Percentiles rank a stretch among this genome's conserved stretches.
phyloP scores from a whole-genome alignment of 2,888 invertebrate genomes.

The Drosophila austrosaltans region DNA sequence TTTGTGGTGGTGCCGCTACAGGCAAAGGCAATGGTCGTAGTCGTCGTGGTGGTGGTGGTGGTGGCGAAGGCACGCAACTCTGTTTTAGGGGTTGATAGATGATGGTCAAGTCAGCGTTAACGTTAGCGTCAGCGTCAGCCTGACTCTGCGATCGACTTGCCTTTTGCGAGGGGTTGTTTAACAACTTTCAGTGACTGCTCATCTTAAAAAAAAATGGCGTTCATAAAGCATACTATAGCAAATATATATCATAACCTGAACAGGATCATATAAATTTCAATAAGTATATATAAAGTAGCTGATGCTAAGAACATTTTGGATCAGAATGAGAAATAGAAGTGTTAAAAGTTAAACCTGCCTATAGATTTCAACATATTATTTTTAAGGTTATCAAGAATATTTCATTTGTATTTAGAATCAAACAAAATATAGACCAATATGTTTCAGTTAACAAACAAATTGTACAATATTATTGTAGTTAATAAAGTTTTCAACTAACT shows the following conservation, averaged over 20 bases:
- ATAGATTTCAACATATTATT: too few species aligned
- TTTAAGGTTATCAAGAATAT: too few species aligned
- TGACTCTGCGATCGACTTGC: slow-evolving; percentile 46
- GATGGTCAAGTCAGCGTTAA: slow-evolving; percentile 9
- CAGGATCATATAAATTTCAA: background rate
- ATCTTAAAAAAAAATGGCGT: slow-evolving; percentile 60
- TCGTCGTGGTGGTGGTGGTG: background rate
- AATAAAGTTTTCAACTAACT: too few species aligned
- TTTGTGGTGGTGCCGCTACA: slow-evolving; percentile 3
- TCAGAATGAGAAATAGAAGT: too few species aligned
- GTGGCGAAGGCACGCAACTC: slow-evolving; percentile 2
- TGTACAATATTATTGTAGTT: too few species aligned
- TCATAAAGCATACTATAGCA: slow-evolving; percentile 20
- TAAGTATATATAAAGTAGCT: background rate
- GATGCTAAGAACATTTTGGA: too few species aligned
- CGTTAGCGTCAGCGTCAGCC: background rate
- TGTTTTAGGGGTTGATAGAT: slow-evolving; percentile 53
- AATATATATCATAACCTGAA: background rate
- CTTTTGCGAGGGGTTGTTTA: slow-evolving; percentile 46
- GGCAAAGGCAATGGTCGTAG: background rate
- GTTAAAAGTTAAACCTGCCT: too few species aligned
- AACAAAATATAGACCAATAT: too few species aligned
- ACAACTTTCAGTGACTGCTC: slow-evolving; percentile 17
- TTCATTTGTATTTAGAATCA: too few species aligned
- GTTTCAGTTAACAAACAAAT: too few species aligned